Evolutionary conservation across 2,113 vertebrate genomes (phyloP).

Genomic region (Pongo abelii): DNA sequence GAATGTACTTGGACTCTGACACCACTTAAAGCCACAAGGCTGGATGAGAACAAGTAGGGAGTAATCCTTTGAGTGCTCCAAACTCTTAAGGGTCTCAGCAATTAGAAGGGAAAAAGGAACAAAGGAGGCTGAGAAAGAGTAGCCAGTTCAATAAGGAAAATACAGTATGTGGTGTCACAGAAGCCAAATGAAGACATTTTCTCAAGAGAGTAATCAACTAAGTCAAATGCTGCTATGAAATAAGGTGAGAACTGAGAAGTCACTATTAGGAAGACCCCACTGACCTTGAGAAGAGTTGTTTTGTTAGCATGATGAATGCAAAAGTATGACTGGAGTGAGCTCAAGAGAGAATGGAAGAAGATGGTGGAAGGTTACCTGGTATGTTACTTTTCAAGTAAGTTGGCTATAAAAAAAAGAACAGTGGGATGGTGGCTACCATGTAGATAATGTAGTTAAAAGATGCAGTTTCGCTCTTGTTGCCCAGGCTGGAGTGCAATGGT

Average conservation of each 20-base stretch:
- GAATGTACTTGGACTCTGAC: background rate
- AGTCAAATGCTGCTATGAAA: background rate
- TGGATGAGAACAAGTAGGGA: slow-evolving; percentile 36
- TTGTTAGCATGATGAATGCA: background rate
- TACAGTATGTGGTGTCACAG: background rate
- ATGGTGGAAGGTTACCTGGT: background rate
- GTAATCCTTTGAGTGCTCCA: background rate
- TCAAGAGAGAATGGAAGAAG: background rate
- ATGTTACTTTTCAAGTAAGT: background rate
- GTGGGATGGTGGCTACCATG: background rate
- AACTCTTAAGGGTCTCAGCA: slow-evolving; percentile 9
- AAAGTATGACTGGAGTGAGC: background rate
- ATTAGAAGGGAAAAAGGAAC: slow-evolving; percentile 10
- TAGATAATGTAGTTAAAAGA: background rate
- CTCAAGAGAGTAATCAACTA: background rate
- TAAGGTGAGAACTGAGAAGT: background rate
- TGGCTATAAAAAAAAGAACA: slow-evolving; percentile 1
- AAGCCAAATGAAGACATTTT: background rate
- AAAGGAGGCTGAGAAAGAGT: background rate
- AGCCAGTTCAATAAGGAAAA: background rate
- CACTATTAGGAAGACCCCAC: background rate
- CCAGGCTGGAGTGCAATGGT: too few species aligned
- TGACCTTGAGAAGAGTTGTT: background rate
- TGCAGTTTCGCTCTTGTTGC: too few species aligned
- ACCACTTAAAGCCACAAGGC: slow-evolving; percentile 37